Evolutionary conservation across 2,113 vertebrate species (phyloP).

Genomic region (Pteruthius melanotis): DNA sequence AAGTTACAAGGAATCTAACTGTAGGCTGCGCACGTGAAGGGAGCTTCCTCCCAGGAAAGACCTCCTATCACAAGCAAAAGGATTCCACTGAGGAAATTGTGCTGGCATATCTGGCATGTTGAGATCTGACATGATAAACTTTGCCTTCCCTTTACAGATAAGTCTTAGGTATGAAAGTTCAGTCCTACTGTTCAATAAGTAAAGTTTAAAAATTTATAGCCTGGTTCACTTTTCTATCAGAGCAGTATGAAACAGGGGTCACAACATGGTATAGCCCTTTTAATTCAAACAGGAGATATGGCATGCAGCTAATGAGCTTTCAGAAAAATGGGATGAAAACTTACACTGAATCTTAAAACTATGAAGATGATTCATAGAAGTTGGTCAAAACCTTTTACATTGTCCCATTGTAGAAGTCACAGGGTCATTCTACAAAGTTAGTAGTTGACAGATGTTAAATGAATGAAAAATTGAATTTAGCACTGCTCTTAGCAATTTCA

Average conservation of each 20-base stretch:
- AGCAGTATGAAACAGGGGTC: neutral
- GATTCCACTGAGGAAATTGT: neutral
- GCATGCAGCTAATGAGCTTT: neutral
- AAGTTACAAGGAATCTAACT: neutral
- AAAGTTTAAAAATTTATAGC: constrained; percentile 19
- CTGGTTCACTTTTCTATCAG: constrained; percentile 1
- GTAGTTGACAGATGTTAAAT: neutral
- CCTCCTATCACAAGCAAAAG: neutral
- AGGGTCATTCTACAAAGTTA: neutral
- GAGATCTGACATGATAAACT: neutral
- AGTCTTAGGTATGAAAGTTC: neutral
- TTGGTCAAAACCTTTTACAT: neutral
- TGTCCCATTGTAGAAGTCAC: neutral
- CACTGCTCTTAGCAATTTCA: neutral
- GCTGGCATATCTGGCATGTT: neutral
- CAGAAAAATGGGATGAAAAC: neutral
- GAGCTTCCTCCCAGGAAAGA: neutral
- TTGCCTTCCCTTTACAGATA: neutral
- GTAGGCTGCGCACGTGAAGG: neutral
- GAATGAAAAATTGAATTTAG: neutral
- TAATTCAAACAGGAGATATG: neutral
- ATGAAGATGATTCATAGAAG: neutral
- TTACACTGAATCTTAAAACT: neutral
- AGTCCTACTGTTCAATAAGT: neutral
- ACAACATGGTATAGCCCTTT: neutral